These are phyloP conservation scores for Drosophila antonietae DNA, from an alignment of 2,888 invertebrate genomes.

Conservation along the genomic window DNA sequence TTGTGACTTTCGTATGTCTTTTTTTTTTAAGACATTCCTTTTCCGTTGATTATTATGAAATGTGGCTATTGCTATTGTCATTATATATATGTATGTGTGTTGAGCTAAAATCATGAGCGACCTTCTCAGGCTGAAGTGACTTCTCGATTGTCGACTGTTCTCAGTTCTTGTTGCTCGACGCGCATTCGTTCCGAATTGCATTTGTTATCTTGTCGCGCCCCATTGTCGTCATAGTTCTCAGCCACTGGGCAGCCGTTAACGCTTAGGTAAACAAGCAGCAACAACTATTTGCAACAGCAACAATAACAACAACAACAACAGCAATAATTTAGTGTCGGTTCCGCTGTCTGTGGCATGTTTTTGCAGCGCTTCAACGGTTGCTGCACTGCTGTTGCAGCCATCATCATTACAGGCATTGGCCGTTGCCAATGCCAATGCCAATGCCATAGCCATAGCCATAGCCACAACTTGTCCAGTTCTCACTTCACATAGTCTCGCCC, in stretches of 20 bases:
- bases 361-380: slow-evolving; percentile 22
- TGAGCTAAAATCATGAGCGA: slow-evolving; percentile 36
- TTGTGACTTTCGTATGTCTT: neutral
- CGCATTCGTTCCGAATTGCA: slow-evolving; percentile 26
- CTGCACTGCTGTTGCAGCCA: slow-evolving; percentile 26
- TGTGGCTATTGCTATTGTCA: slow-evolving; percentile 46
- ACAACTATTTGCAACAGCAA: slow-evolving; percentile 24
- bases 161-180: neutral
- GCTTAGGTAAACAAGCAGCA: slow-evolving; percentile 53
- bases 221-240: slow-evolving; percentile 53
- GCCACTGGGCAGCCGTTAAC: slow-evolving; percentile 42
- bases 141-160: neutral
- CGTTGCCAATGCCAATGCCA: slow-evolving; percentile 12
- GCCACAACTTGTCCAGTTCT: slow-evolving; percentile 29
- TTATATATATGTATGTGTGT: slow-evolving; percentile 22
- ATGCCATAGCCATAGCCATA: neutral
- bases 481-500: slow-evolving; percentile 12
- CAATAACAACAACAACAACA: slow-evolving; percentile 19
- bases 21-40: slow-evolving; percentile 31
- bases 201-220: slow-evolving; percentile 54
- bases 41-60: slow-evolving; percentile 60
- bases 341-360: slow-evolving; percentile 62
- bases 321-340: slow-evolving; percentile 61
- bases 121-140: slow-evolving; percentile 6
- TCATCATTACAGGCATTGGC: slow-evolving; percentile 37